Evolutionary conservation across 30 jellyfish, hydroid and myxozoan species (phyloP).

Genomic region (Turritopsis rubra): DNA sequence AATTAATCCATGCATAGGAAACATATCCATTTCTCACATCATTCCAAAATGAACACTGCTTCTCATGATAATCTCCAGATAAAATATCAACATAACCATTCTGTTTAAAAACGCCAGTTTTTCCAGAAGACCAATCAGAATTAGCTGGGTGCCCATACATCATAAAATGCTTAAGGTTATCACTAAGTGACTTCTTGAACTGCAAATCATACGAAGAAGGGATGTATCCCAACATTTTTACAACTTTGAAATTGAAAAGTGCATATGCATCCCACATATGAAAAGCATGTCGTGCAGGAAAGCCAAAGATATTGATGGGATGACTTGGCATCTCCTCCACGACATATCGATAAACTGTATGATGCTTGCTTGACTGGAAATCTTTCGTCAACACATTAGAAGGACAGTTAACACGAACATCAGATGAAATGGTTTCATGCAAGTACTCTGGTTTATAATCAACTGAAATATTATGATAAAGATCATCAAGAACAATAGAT

Average conservation of each 20-base stretch:
- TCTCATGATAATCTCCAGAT: constrained; percentile 11
- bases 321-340: constrained; percentile 37
- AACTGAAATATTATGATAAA: constrained; percentile 18
- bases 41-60: constrained; percentile 25
- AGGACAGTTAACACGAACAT: constrained; percentile 49
- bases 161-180: constrained; percentile 33
- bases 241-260: constrained; percentile 13
- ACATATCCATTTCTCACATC: constrained; percentile 18
- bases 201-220: neutral
- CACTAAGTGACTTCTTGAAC: constrained; percentile 12
- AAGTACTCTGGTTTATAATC: neutral
- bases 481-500: neutral
- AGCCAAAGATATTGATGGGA: constrained; percentile 17
- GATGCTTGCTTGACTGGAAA: constrained; percentile 2
- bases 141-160: constrained; percentile 17
- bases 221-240: neutral
- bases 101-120: constrained; percentile 21
- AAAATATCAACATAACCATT: neutral
- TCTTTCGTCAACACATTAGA: constrained; percentile 9
- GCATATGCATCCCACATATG: constrained; percentile 36
- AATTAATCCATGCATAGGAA: constrained; percentile 29
- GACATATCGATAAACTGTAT: constrained; percentile 43
- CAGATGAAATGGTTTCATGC: constrained; percentile 45
- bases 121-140: constrained; percentile 12
- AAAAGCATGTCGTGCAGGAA: constrained; percentile 23